Percentiles rank a stretch among this genome's conserved stretches.
phyloP scores from a whole-genome alignment of 1,140 invertebrate genomes.

The Lethocerus indicus region DNA sequence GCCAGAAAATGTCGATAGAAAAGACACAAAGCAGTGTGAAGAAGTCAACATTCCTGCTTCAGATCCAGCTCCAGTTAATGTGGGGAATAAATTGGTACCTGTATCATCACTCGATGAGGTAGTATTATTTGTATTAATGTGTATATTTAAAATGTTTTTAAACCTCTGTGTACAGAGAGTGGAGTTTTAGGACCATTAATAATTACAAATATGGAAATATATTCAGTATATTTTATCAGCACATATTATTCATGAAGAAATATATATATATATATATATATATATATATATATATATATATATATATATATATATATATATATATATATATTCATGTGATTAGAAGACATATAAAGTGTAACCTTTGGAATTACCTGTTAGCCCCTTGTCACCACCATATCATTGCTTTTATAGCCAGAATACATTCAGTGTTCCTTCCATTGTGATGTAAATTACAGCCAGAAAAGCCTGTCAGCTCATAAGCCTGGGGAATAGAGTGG shows the following conservation, averaged over 20 bases:
- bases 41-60: conserved; percentile 76
- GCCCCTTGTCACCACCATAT: too few relatives aligned
- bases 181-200: background rate
- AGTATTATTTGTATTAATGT: conserved; percentile 7
- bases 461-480: too few relatives aligned
- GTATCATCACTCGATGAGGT: conserved; percentile 64
- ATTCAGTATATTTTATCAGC: too few relatives aligned
- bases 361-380: too few relatives aligned
- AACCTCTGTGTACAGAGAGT: background rate
- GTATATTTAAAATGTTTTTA: background rate
- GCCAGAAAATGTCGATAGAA: conserved; percentile 55
- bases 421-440: conserved; percentile 3
- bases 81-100: conserved; percentile 50
- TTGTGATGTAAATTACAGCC: too few relatives aligned
- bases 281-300: too few relatives aligned
- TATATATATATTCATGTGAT: too few relatives aligned
- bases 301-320: too few relatives aligned
- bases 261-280: too few relatives aligned
- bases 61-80: conserved; percentile 37
- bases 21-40: conserved; percentile 56
- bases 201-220: background rate
- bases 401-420: background rate
- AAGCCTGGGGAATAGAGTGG: too few relatives aligned
- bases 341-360: too few relatives aligned
- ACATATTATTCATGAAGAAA: too few relatives aligned